phyloP scores from a whole-genome alignment of 2,113 vertebrate genomes.

The Heterochromis multidens region DNA sequence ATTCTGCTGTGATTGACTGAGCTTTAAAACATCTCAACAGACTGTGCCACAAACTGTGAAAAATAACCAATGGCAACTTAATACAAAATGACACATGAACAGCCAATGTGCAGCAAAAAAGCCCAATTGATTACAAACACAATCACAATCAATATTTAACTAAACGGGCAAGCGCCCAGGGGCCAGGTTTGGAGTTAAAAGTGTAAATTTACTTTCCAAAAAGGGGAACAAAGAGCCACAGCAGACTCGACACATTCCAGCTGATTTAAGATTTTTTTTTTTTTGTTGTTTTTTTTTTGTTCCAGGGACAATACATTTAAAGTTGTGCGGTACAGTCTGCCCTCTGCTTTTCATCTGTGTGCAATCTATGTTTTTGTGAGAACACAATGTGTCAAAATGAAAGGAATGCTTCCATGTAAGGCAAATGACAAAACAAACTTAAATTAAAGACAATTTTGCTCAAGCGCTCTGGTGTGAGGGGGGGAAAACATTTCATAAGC shows the following conservation, averaged over 20 bases:
- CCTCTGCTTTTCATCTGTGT: constrained; percentile 1
- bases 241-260: constrained; percentile 7
- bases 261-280: background rate
- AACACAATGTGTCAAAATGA: constrained; percentile 13
- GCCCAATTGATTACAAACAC: constrained; percentile 41
- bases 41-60: constrained; percentile 7
- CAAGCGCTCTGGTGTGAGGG: background rate
- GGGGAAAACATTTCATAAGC: background rate
- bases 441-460: constrained; percentile 3
- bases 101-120: constrained; percentile 16
- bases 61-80: constrained; percentile 25
- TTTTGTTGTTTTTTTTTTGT: constrained; percentile 8
- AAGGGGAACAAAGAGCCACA: background rate
- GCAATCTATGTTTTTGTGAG: constrained; percentile 21
- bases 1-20: background rate
- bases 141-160: constrained; percentile 30
- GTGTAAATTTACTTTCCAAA: constrained; percentile 14
- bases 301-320: background rate
- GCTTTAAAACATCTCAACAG: background rate
- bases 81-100: constrained; percentile 23
- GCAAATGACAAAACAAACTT: constrained; percentile 12
- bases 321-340: background rate
- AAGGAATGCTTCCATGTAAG: constrained; percentile 57
- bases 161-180: background rate
- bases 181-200: background rate